These are phyloP conservation scores for Myzus persicae DNA, from an alignment of 1,140 invertebrate genomes.

Conservation along the genomic window DNA sequence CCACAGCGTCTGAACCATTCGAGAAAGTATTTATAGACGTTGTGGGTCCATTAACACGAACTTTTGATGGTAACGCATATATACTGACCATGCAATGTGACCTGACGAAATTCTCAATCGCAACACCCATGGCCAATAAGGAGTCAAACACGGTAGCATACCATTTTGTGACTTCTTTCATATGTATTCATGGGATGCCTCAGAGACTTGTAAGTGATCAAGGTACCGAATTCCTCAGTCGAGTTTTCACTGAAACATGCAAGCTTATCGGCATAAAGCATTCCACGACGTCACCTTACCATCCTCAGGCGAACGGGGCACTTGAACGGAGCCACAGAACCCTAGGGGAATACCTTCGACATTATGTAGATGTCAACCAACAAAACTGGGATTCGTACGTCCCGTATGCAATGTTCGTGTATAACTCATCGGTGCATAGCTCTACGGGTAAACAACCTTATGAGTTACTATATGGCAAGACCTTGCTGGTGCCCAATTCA, in stretches of 20 bases:
- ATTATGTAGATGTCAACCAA: conserved; percentile 60
- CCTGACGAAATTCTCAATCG: too few species aligned
- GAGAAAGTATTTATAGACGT: too few species aligned
- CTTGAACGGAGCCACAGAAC: conserved; percentile 54
- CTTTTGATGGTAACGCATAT: too few species aligned
- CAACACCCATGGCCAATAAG: too few species aligned
- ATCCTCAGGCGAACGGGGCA: conserved; percentile 64
- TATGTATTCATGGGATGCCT: conserved; percentile 51
- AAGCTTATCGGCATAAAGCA: conserved; percentile 61
- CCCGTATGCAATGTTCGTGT: conserved; percentile 38
- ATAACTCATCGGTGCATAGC: background rate
- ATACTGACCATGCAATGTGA: too few species aligned
- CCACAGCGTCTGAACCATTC: too few species aligned
- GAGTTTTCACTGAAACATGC: conserved; percentile 58
- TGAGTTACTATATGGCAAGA: background rate
- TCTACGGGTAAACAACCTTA: background rate
- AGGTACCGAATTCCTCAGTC: background rate
- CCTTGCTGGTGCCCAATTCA: background rate
- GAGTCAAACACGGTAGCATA: too few species aligned
- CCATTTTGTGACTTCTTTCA: too few species aligned
- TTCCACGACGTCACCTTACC: conserved; percentile 64
- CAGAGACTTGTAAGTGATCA: conserved; percentile 5
- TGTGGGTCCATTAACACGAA: too few species aligned
- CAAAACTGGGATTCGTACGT: conserved; percentile 62
- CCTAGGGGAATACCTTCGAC: conserved; percentile 45